Conservation (phyloP, 2,113 vertebrate genomes). For the Rattus rattus region DNA sequence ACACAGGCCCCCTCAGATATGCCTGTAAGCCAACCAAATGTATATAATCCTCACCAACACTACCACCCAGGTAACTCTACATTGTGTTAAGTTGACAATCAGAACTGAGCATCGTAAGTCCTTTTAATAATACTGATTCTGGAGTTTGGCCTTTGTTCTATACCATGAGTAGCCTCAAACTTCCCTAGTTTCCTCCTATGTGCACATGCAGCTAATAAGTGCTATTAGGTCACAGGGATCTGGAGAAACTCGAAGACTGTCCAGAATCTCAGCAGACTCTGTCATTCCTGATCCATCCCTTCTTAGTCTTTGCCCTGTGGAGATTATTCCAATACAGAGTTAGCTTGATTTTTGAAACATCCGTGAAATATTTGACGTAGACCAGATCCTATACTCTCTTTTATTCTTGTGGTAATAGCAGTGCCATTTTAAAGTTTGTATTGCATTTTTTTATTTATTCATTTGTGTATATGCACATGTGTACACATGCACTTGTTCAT, state of each 20-base stretch:
- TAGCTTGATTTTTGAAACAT: conserved; percentile 50
- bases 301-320: background rate
- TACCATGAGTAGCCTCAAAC: background rate
- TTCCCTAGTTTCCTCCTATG: background rate
- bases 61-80: background rate
- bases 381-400: background rate
- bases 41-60: background rate
- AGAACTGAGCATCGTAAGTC: background rate
- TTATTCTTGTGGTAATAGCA: conserved; percentile 38
- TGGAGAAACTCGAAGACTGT: background rate
- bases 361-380: background rate
- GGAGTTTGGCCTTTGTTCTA: background rate
- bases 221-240: background rate
- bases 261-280: background rate
- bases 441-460: background rate
- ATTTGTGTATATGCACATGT: background rate
- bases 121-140: background rate
- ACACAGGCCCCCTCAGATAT: background rate
- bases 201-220: background rate
- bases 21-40: background rate
- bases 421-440: background rate
- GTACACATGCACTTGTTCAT: background rate
- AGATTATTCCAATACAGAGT: background rate
- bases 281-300: background rate
- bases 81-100: background rate